Conservation (phyloP, 2,797 vertebrate species). For the Falco columbarius region DNA sequence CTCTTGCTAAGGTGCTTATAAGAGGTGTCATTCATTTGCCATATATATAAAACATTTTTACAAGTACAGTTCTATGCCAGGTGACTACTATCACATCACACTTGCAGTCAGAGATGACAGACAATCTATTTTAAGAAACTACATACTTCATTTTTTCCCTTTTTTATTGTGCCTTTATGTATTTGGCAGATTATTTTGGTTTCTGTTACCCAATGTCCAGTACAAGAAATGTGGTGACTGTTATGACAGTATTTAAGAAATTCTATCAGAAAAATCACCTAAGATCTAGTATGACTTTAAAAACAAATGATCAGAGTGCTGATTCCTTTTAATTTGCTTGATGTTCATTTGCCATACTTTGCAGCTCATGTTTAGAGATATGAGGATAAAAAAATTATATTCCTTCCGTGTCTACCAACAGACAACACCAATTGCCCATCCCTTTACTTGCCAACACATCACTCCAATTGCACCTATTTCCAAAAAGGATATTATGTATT, state of each 20-base stretch:
- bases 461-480: background rate
- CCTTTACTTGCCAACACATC: slow-evolving; percentile 28
- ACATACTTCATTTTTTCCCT: background rate
- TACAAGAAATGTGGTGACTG: slow-evolving; percentile 66
- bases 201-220: slow-evolving; percentile 81
- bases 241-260: slow-evolving; percentile 50
- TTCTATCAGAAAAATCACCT: slow-evolving; percentile 50
- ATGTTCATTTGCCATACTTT: slow-evolving; percentile 32
- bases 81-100: slow-evolving; percentile 59
- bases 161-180: slow-evolving; percentile 56
- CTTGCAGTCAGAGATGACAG: slow-evolving; percentile 41
- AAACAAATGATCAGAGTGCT: slow-evolving; percentile 58
- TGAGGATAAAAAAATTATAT: slow-evolving; percentile 22
- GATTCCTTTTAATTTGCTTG: slow-evolving; percentile 69
- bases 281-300: slow-evolving; percentile 33
- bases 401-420: background rate
- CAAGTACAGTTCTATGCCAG: slow-evolving; percentile 43
- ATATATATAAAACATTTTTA: slow-evolving; percentile 31
- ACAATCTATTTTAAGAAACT: slow-evolving; percentile 45
- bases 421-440: slow-evolving; percentile 9
- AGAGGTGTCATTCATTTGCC: slow-evolving; percentile 6
- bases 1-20: slow-evolving; percentile 24
- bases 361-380: background rate
- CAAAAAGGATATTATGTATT: background rate
- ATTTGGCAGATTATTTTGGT: slow-evolving; percentile 68